Conservation (phyloP, 2,113 vertebrate genomes). For the Cinclus cinclus region DNA sequence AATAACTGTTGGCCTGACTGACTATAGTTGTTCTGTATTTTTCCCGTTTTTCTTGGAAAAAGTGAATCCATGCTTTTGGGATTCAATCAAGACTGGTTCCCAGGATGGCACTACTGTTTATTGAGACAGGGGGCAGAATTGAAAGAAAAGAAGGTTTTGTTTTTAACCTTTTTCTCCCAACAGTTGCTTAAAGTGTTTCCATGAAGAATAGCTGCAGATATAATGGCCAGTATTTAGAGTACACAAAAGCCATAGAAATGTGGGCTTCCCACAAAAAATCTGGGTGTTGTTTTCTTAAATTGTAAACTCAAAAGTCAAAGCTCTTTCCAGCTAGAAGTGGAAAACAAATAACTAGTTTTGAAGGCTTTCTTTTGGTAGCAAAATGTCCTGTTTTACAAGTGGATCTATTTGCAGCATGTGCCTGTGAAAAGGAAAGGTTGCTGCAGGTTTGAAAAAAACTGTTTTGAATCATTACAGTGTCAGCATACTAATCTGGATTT, state of each 20-base stretch:
- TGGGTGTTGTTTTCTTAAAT: rapidly evolving
- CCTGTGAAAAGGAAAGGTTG: not conserved
- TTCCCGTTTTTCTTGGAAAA: not conserved
- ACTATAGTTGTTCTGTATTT: not conserved
- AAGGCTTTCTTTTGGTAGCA: not conserved
- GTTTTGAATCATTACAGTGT: not conserved
- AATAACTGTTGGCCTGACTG: not conserved
- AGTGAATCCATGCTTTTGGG: rapidly evolving
- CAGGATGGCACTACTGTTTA: not conserved
- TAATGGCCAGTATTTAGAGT: not conserved
- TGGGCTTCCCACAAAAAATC: not conserved
- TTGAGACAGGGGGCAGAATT: rapidly evolving
- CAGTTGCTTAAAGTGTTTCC: not conserved
- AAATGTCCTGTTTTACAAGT: not conserved
- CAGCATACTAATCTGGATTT: not conserved
- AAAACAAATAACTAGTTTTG: not conserved
- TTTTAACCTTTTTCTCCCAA: not conserved
- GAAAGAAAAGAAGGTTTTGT: not conserved
- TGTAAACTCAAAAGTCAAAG: not conserved
- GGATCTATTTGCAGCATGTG: not conserved
- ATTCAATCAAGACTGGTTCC: not conserved
- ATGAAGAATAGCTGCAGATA: not conserved
- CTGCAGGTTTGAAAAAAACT: not conserved
- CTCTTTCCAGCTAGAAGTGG: not conserved
- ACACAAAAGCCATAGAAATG: not conserved